A percentile compares a stretch with the other conserved stretches of the same genome.
Conservation (phyloP, 2,797 vertebrate species). For the Miichthys miiuy region DNA sequence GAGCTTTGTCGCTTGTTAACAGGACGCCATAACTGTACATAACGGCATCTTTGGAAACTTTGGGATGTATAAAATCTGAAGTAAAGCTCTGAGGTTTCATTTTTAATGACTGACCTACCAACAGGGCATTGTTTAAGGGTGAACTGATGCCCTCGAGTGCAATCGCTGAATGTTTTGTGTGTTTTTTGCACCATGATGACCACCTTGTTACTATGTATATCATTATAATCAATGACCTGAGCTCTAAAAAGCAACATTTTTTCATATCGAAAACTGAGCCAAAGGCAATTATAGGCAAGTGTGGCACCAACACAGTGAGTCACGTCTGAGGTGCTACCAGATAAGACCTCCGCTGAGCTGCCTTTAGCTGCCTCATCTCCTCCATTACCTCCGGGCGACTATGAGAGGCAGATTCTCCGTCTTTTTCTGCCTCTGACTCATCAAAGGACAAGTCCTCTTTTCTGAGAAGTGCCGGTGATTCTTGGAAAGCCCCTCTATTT, state of each 20-base stretch:
- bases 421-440: conserved; percentile 60
- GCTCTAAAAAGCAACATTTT: neutral
- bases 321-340: conserved; percentile 1
- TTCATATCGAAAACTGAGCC: neutral
- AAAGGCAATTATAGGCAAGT: neutral
- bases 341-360: neutral
- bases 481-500: conserved; percentile 62
- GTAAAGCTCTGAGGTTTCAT: no score
- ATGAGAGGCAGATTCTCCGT: neutral
- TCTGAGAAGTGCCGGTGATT: conserved; percentile 47
- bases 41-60: no score
- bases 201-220: no score
- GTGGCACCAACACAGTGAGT: conserved; percentile 4
- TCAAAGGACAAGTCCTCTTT: conserved; percentile 36
- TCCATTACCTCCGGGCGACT: conserved; percentile 29
- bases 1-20: neutral
- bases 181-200: neutral
- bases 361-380: conserved; percentile 15
- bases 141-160: no score
- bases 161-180: neutral
- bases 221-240: neutral
- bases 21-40: neutral
- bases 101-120: no score
- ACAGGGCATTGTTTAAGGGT: no score
- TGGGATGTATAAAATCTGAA: no score